Evolutionary conservation across 2,113 vertebrate genomes (phyloP).

Genomic region (Laterallus jamaicensis): DNA sequence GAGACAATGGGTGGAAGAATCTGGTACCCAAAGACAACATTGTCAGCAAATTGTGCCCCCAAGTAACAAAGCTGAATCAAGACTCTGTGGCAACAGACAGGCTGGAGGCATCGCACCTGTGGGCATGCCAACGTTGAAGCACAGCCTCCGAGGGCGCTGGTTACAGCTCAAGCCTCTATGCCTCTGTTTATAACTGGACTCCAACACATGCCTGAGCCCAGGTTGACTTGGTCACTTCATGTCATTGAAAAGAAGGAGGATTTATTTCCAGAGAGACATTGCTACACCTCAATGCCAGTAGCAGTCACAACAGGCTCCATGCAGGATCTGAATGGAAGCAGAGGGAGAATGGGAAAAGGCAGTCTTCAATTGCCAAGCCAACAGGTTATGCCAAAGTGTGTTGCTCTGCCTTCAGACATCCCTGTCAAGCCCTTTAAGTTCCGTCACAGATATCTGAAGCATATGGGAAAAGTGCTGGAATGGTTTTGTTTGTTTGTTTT

Average conservation of each 20-base stretch:
- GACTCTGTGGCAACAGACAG: background rate
- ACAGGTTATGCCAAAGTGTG: background rate
- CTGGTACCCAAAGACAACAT: background rate
- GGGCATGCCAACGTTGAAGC: background rate
- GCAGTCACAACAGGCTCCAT: background rate
- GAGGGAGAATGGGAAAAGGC: background rate
- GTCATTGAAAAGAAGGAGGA: background rate
- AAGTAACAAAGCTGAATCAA: background rate
- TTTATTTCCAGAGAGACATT: background rate
- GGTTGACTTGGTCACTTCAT: background rate
- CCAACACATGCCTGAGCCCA: background rate
- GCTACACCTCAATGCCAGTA: background rate
- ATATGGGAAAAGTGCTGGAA: fast-evolving
- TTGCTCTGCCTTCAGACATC: background rate
- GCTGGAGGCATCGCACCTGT: fast-evolving
- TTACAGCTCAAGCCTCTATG: background rate
- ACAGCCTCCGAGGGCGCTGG: background rate
- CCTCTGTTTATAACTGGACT: background rate
- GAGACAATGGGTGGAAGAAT: background rate
- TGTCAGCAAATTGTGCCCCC: background rate
- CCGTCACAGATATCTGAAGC: background rate
- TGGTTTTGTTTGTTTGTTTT: background rate
- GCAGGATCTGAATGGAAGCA: background rate
- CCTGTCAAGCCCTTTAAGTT: background rate
- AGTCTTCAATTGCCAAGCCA: background rate